Percentiles rank a stretch among this genome's conserved stretches.
Evolutionary conservation across 2,888 invertebrate species (phyloP).

Genomic region (Rotaria sp.): DNA sequence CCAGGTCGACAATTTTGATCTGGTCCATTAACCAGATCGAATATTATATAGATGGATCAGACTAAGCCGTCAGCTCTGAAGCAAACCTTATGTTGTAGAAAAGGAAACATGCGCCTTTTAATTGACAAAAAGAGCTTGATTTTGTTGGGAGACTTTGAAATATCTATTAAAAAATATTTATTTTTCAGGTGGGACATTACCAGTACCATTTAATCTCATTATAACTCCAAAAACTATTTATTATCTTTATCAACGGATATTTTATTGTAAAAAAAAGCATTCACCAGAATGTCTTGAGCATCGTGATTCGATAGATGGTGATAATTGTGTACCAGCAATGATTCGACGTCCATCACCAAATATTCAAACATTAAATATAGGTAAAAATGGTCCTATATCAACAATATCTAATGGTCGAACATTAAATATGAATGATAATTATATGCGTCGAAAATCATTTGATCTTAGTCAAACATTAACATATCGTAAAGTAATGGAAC

Average conservation of each 20-base stretch:
- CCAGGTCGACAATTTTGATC: too few species aligned
- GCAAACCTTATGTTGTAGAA: too few species aligned
- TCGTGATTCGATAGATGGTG: neutral
- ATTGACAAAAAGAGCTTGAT: too few species aligned
- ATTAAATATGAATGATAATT: neutral
- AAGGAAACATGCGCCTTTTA: too few species aligned
- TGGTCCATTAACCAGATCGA: too few species aligned
- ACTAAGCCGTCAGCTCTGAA: too few species aligned
- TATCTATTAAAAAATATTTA: too few species aligned
- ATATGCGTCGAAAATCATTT: constrained; percentile 45
- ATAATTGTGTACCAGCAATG: neutral
- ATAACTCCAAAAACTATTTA: constrained; percentile 46
- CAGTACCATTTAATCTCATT: constrained; percentile 53
- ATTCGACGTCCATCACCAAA: neutral
- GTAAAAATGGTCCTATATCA: constrained; percentile 42
- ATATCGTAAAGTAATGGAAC: constrained; percentile 47
- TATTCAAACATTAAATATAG: too few species aligned
- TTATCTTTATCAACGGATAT: constrained; percentile 40
- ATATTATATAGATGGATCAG: too few species aligned
- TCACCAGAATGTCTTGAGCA: constrained; percentile 44
- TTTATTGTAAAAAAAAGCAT: constrained; percentile 41
- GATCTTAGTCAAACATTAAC: constrained; percentile 42
- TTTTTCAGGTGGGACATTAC: constrained; percentile 57
- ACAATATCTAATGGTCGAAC: constrained; percentile 46
- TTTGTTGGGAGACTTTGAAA: too few species aligned